Percentiles rank a stretch among this genome's conserved stretches.
Conservation (phyloP, 2,888 invertebrate species). For the Drosophila flavopinicola region DNA sequence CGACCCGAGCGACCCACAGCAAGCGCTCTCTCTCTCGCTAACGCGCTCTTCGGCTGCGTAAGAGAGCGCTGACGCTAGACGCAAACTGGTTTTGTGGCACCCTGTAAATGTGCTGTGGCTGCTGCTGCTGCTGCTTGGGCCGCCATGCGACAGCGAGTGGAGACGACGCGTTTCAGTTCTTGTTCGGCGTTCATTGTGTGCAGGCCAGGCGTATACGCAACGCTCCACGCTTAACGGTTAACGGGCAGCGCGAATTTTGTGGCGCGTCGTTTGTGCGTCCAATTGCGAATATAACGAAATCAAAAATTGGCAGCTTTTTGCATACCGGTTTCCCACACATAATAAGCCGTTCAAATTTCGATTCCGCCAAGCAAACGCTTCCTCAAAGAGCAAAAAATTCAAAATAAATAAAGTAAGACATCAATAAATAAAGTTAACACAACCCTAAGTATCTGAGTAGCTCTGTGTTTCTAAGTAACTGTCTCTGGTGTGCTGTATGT, state of each 20-base stretch:
- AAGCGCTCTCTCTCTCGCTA: conserved; percentile 6
- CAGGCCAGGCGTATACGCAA: conserved; percentile 66
- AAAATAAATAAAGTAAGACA: conserved; percentile 7
- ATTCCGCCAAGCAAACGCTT: conserved; percentile 11
- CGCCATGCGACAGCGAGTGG: conserved; percentile 14
- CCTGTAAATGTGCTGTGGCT: conserved; percentile 37
- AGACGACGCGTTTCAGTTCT: conserved; percentile 57
- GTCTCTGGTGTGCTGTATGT: neutral
- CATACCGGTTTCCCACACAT: conserved; percentile 51
- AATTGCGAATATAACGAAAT: conserved; percentile 11
- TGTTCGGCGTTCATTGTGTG: conserved; percentile 72
- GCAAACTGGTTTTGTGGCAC: conserved; percentile 51
- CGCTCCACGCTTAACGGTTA: conserved; percentile 42
- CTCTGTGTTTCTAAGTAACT: conserved; percentile 12
- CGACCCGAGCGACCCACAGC: conserved; percentile 8
- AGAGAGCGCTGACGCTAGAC: conserved; percentile 26
- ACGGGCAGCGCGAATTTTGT: conserved; percentile 31
- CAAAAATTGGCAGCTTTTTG: conserved; percentile 29
- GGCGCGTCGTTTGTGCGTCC: conserved; percentile 22
- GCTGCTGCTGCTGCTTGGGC: conserved; percentile 12
- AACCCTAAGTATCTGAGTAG: conserved; percentile 7
- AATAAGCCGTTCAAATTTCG: conserved; percentile 37
- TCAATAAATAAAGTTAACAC: conserved; percentile 10
- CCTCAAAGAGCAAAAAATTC: conserved; percentile 4
- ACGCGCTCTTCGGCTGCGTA: conserved; percentile 27